Evolutionary conservation across 1,140 invertebrate species (phyloP).

Genomic region (Dolichoris vasculosae): DNA sequence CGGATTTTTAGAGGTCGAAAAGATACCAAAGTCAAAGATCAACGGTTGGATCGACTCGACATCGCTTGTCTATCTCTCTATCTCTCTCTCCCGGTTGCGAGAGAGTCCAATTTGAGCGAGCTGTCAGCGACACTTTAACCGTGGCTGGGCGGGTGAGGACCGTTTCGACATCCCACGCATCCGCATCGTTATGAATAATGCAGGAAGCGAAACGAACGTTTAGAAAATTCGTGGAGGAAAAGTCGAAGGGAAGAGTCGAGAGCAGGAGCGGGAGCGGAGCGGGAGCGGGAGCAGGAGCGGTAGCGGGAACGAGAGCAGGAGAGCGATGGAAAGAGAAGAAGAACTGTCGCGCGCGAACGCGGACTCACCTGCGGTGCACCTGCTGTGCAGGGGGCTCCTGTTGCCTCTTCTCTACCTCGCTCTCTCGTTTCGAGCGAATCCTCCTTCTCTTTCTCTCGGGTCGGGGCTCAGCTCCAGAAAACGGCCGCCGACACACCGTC

Average conservation of each 20-base stretch:
- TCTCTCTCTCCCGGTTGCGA: slow-evolving; percentile 10
- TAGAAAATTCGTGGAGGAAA: slow-evolving; percentile 2
- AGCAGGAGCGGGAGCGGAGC: slow-evolving; percentile 20
- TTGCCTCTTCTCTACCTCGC: background rate
- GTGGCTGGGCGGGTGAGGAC: background rate
- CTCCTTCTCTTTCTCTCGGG: background rate
- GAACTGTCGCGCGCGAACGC: slow-evolving; percentile 18
- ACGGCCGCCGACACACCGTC: slow-evolving; percentile 7
- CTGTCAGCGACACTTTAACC: background rate
- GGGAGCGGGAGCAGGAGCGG: slow-evolving; percentile 21
- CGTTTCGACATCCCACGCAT: background rate
- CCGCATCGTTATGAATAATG: background rate
- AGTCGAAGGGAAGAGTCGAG: background rate
- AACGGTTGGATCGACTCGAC: background rate
- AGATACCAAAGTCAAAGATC: background rate
- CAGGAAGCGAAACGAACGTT: background rate
- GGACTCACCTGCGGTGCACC: slow-evolving; percentile 63
- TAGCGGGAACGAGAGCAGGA: background rate
- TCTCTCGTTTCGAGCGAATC: background rate
- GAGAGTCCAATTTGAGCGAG: background rate
- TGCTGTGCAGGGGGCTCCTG: slow-evolving; percentile 59
- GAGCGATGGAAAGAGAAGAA: slow-evolving; percentile 2
- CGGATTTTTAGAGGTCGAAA: background rate
- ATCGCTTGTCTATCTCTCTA: too few species aligned
- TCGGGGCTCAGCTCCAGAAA: background rate